Conservation (phyloP, 1,140 invertebrate genomes). For the Drosophila lacertosa region DNA sequence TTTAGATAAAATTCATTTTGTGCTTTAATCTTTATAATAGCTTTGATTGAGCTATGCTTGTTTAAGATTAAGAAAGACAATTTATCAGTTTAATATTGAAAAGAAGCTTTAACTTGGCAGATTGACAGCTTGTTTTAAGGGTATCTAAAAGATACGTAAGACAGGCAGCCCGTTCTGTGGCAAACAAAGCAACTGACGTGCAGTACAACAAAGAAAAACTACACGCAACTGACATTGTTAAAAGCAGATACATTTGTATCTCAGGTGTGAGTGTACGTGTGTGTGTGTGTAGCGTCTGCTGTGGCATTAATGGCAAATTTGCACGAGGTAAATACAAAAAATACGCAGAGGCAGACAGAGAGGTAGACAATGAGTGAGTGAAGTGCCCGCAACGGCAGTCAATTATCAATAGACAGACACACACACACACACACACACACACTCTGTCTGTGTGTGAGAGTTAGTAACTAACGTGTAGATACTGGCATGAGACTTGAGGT, state of each 20-base stretch:
- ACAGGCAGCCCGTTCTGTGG: constrained; percentile 24
- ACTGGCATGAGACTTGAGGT: constrained; percentile 27
- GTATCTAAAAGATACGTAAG: constrained; percentile 41
- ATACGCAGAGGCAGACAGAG: constrained; percentile 9
- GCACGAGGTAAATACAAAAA: constrained; percentile 71
- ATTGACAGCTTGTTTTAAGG: no score
- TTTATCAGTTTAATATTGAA: no score
- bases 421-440: constrained; percentile 1
- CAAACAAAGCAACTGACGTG: constrained; percentile 56
- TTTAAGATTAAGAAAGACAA: no score
- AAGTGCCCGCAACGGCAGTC: constrained; percentile 57
- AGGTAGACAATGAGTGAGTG: constrained; percentile 37
- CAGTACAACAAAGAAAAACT: constrained; percentile 41
- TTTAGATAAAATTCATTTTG: no score
- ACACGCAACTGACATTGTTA: constrained; percentile 52
- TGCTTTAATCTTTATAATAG: no score
- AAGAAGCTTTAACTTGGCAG: no score
- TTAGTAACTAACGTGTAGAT: constrained; percentile 36
- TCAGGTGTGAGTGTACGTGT: constrained; percentile 30
- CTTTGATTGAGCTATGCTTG: no score
- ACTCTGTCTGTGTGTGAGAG: constrained; percentile 19
- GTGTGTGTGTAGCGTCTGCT: constrained; percentile 59
- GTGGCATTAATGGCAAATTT: constrained; percentile 78
- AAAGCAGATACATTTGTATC: constrained; percentile 66
- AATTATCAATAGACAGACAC: constrained; percentile 72